phyloP scores from a whole-genome alignment of 2,113 vertebrate genomes.

The Brachyhypopomus occidentalis region DNA sequence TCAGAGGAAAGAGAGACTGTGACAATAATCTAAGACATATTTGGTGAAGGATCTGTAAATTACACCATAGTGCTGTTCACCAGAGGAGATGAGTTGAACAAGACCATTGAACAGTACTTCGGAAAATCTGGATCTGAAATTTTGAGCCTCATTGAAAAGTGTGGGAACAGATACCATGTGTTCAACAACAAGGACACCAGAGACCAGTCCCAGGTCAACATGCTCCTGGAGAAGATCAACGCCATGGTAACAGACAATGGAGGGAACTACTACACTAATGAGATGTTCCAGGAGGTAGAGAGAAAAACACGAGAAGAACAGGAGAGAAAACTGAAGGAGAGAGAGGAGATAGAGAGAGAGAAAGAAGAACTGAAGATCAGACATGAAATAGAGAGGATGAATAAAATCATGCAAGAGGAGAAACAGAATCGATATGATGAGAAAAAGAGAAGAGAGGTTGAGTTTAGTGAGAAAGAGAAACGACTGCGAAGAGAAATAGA shows the following conservation, averaged over 20 bases:
- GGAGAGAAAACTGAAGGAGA: not conserved
- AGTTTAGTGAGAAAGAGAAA: no score
- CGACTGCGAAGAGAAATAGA: no score
- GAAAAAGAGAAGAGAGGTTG: no score
- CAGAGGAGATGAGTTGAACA: conserved; percentile 59
- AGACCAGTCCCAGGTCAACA: conserved; percentile 31
- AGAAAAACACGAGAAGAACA: not conserved
- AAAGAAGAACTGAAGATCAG: not conserved
- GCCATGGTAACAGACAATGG: conserved; percentile 45
- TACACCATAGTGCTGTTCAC: conserved; percentile 69
- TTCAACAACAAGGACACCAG: conserved; percentile 62
- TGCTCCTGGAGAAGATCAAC: conserved; percentile 60
- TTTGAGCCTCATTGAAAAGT: conserved; percentile 5
- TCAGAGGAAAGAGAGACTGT: conserved; percentile 51
- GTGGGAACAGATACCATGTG: conserved; percentile 54
- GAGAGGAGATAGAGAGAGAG: not conserved
- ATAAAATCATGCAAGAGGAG: no score
- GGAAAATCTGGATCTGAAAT: not conserved
- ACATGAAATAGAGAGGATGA: not conserved
- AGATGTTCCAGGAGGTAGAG: conserved; percentile 55
- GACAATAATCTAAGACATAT: conserved; percentile 47
- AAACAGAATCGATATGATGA: not conserved
- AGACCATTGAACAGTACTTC: conserved; percentile 47
- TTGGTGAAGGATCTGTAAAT: conserved; percentile 52
- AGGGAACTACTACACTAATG: conserved; percentile 54